Evolutionary conservation across 1,140 invertebrate genomes (phyloP).

Genomic region (Pristionchus pacificus): DNA sequence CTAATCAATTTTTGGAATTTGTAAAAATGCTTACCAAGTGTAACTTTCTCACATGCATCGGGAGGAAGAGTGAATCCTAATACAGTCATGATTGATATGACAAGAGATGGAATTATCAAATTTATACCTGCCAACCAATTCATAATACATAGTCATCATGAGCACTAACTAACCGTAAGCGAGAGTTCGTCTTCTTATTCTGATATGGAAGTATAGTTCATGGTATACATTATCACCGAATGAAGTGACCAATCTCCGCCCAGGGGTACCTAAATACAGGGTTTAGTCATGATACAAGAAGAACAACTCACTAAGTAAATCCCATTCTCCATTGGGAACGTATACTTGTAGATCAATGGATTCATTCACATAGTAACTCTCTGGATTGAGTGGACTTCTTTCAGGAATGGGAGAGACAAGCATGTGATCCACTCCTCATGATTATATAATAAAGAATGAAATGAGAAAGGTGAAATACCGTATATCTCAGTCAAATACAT

Average conservation of each 20-base stretch:
- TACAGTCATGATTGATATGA: constrained; percentile 32
- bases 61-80: constrained; percentile 32
- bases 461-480: neutral
- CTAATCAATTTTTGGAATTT: neutral
- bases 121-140: neutral
- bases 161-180: constrained; percentile 12
- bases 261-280: neutral
- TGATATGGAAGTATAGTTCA: constrained; percentile 29
- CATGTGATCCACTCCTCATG: neutral
- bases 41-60: constrained; percentile 28
- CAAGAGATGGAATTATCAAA: constrained; percentile 33
- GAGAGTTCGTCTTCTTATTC: constrained; percentile 22
- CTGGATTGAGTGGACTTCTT: neutral
- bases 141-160: neutral
- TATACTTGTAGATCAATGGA: constrained; percentile 31
- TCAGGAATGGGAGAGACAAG: neutral
- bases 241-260: constrained; percentile 21
- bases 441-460: neutral
- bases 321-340: constrained; percentile 31
- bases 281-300: neutral
- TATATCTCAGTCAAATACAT: constrained; percentile 13
- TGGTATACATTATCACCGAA: constrained; percentile 23
- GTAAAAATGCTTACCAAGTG: constrained; percentile 22
- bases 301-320: constrained; percentile 11
- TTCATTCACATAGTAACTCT: constrained; percentile 24